Evolutionary conservation across 2,797 vertebrate species (phyloP).

Genomic region (Eospalax fontanierii): DNA sequence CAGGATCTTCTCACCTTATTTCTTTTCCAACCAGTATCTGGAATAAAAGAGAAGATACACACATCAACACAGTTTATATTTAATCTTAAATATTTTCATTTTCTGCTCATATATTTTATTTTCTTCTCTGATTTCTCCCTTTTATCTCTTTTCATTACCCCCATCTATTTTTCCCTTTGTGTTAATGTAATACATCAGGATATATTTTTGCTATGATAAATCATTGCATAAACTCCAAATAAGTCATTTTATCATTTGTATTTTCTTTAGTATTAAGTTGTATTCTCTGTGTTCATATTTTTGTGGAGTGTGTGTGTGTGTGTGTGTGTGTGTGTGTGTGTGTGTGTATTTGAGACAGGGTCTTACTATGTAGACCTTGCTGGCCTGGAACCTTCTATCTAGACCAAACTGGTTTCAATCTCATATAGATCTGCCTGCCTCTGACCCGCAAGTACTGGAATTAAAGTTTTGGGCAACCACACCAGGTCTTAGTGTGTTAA

Average conservation of each 20-base stretch:
- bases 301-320: background rate
- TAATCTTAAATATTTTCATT: constrained; percentile 30
- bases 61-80: background rate
- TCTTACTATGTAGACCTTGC: no score
- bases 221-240: background rate
- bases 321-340: background rate
- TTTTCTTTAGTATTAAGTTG: background rate
- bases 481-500: background rate
- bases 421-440: no score
- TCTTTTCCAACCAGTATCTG: background rate
- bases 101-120: background rate
- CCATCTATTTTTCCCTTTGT: background rate
- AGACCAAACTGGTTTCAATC: no score
- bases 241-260: background rate
- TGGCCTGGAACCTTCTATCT: no score
- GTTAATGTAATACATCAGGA: background rate
- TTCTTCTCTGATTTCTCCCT: background rate
- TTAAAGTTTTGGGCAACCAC: no score
- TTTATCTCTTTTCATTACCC: background rate
- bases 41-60: background rate
- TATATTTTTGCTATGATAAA: background rate
- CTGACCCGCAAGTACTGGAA: no score
- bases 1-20: background rate
- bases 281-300: background rate
- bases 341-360: no score